Base-by-base conservation (phyloP, 2,113 vertebrate species). In the Chionomys nivalis region DNA sequence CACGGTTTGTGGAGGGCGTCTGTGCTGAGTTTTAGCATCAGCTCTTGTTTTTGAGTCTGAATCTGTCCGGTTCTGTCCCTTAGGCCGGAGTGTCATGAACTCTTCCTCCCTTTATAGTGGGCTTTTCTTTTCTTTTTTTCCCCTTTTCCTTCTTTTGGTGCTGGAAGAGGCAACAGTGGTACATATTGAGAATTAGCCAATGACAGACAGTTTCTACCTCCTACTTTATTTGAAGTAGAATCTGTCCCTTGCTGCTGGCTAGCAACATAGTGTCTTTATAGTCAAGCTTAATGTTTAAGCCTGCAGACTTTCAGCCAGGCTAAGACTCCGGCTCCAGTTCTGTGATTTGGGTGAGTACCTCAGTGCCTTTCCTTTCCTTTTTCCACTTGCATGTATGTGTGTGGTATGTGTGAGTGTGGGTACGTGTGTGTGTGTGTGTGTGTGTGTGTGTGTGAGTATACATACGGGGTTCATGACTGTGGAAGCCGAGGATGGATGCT, bases 291-390 rank as follows among this genome's bases (percentile, higher is more conserved):
- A 26, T 44, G 42, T 81, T 68, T 83, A 31, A 73, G 72, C 65
- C n/a, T 47, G 6, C 7, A 61, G n/a, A 82, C 61, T 66, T 87
- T 90, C 3, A 58, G 58, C 42, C 26, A 90, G 76, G n/a, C n/a
- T 31, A 47, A 52, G 55, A 10, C 73, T 65, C 78, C 19, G 24
- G 85, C 28, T 87, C 78, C 31, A 55, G 9, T 52, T 86, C 3
- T 77, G 73, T 91, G 68, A 83, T 55, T 55, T 23, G 68, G 76
- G 26, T 26, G 44, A 72, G 70, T 47, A 21, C 19, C 14, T 88
- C 91, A 52, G 10, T 44, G 23, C 42, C 9, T 75, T 94, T 92
- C 42, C 9, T 75, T 94, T 92, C 73, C 68, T 92, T 85, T 39
- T 33, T 44, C 26, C 24, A 31, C 28, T 6, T 47, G 39, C 52